These are phyloP conservation scores for Erpobdella octoculata DNA, from an alignment of 2,888 invertebrate species.

Conservation along the genomic window DNA sequence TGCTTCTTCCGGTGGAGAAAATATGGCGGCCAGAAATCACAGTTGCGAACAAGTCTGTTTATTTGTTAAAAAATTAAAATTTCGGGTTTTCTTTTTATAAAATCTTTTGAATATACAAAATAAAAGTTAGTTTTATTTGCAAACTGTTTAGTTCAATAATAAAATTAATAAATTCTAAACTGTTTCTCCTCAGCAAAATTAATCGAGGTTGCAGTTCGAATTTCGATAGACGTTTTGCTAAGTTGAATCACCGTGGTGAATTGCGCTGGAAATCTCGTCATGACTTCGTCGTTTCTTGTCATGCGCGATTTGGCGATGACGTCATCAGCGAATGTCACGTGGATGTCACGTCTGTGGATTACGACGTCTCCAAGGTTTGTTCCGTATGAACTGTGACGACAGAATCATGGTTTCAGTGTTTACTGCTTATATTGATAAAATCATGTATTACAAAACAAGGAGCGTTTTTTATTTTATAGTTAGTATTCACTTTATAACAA, in stretches of 20 bases:
- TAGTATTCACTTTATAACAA: no score
- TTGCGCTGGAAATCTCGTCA: not conserved
- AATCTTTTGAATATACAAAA: no score
- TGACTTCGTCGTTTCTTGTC: not conserved
- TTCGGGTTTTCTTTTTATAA: no score
- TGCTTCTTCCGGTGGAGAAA: not conserved
- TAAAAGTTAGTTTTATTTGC: not conserved
- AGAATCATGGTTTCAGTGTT: not conserved
- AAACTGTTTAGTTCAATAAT: not conserved
- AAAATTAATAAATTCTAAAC: not conserved
- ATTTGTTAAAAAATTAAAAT: no score
- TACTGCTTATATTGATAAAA: not conserved
- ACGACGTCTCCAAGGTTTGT: not conserved
- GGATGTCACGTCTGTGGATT: not conserved
- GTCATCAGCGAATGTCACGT: not conserved
- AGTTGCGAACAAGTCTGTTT: no score
- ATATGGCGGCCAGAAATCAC: conserved; percentile 9
- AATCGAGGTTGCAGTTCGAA: not conserved
- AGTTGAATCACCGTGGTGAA: not conserved
- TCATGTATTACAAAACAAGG: not conserved
- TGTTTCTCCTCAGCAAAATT: not conserved
- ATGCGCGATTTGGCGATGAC: not conserved
- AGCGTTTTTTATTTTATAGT: not conserved
- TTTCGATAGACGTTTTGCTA: not conserved
- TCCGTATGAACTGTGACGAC: not conserved